These are phyloP conservation scores for Harpagus bidentatus DNA, from an alignment of 2,113 vertebrate genomes.

Conservation along the genomic window DNA sequence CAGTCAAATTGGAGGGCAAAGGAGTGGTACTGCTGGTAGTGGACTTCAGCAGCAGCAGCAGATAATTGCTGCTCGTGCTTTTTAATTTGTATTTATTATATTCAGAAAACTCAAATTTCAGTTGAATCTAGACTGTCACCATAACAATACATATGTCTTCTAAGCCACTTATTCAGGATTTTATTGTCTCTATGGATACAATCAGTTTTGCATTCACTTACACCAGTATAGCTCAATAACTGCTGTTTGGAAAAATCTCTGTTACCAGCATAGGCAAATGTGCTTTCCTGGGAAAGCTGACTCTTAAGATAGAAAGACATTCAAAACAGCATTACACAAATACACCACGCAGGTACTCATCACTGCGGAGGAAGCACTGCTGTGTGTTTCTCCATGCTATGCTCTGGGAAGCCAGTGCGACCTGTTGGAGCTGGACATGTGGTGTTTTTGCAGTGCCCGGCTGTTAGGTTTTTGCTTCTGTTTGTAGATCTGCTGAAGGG, in stretches of 20 bases:
- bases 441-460: not conserved
- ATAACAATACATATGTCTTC: not conserved
- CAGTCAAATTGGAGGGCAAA: not conserved
- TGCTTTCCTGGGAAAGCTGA: not conserved
- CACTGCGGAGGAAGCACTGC: fast-evolving
- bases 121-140: not conserved
- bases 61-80: not conserved
- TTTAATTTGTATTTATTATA: not conserved
- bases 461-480: not conserved
- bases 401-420: not conserved
- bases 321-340: not conserved
- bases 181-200: not conserved
- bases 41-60: not conserved
- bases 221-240: not conserved
- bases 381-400: not conserved
- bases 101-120: not conserved
- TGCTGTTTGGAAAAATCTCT: not conserved
- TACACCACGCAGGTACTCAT: no score
- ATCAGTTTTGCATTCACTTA: not conserved
- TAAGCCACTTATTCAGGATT: not conserved
- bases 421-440: not conserved
- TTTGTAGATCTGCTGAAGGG: not conserved
- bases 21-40: not conserved
- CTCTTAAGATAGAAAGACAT: not conserved
- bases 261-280: not conserved